These are phyloP conservation scores for Trissolcus basalis DNA, from an alignment of 1,140 invertebrate species.

Conservation along the genomic window DNA sequence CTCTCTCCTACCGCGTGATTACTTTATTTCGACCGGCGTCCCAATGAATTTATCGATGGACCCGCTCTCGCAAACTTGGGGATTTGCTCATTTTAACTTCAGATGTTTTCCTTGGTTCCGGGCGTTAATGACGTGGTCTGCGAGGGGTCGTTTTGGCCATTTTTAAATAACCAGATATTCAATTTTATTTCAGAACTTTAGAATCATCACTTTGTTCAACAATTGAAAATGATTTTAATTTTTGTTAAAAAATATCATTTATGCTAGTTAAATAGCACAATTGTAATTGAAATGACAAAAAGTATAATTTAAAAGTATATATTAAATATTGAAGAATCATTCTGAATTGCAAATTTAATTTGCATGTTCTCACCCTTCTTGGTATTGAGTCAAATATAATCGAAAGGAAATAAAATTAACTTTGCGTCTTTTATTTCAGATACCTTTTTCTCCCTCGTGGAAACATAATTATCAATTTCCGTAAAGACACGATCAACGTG, in stretches of 20 bases:
- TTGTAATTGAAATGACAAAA: too few species aligned
- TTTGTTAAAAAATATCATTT: too few species aligned
- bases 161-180: neutral
- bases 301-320: too few species aligned
- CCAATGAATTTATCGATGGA: slow-evolving; percentile 37
- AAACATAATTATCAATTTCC: slow-evolving; percentile 26
- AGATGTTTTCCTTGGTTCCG: slow-evolving; percentile 17
- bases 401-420: too few species aligned
- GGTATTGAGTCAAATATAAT: too few species aligned
- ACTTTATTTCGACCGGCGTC: slow-evolving; percentile 46
- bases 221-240: too few species aligned
- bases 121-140: slow-evolving; percentile 26
- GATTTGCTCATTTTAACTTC: slow-evolving; percentile 25
- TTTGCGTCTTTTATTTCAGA: too few species aligned
- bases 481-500: slow-evolving; percentile 1
- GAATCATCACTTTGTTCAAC: too few species aligned
- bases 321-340: too few species aligned
- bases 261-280: too few species aligned
- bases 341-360: too few species aligned
- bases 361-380: too few species aligned
- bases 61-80: slow-evolving; percentile 8
- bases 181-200: neutral
- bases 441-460: neutral
- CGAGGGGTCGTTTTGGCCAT: neutral
- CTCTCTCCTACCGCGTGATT: slow-evolving; percentile 52